Evolutionary conservation across 2,888 invertebrate genomes (phyloP).

Genomic region (Pristionchus entomophagus): DNA sequence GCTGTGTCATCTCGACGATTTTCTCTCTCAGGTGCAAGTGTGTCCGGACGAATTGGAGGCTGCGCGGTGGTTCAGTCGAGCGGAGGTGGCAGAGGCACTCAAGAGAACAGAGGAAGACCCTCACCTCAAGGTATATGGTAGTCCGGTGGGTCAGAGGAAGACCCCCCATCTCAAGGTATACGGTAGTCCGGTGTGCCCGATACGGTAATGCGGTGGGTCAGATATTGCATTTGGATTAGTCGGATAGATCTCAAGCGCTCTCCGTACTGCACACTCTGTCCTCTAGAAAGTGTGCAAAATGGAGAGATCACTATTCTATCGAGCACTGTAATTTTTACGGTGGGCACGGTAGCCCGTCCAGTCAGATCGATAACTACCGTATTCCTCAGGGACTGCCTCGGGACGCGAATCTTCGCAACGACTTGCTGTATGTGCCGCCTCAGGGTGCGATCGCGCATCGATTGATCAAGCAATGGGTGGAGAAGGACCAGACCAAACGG

Average conservation of each 20-base stretch:
- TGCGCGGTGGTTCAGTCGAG: slow-evolving; percentile 79
- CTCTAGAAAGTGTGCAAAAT: too few relatives aligned
- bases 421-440: slow-evolving; percentile 77
- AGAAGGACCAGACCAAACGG: background rate
- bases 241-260: too few relatives aligned
- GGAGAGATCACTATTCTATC: too few relatives aligned
- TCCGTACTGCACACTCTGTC: too few relatives aligned
- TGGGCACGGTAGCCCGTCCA: background rate
- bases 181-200: too few relatives aligned
- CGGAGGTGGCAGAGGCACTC: slow-evolving; percentile 77
- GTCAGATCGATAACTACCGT: background rate
- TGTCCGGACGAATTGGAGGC: slow-evolving; percentile 79
- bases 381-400: slow-evolving; percentile 52
- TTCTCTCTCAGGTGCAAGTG: slow-evolving; percentile 74
- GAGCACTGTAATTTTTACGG: background rate
- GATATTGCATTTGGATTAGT: background rate
- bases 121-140: slow-evolving; percentile 53
- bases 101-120: slow-evolving; percentile 65
- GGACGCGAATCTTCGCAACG: slow-evolving; percentile 58
- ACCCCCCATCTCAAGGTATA: too few relatives aligned
- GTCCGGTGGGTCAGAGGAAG: slow-evolving; percentile 48
- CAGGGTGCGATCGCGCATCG: slow-evolving; percentile 79
- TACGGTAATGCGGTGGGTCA: background rate
- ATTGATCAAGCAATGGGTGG: slow-evolving; percentile 78
- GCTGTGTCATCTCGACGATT: background rate